Base-by-base conservation (phyloP, 2,113 vertebrate species). In the Heteronetta atricapilla region DNA sequence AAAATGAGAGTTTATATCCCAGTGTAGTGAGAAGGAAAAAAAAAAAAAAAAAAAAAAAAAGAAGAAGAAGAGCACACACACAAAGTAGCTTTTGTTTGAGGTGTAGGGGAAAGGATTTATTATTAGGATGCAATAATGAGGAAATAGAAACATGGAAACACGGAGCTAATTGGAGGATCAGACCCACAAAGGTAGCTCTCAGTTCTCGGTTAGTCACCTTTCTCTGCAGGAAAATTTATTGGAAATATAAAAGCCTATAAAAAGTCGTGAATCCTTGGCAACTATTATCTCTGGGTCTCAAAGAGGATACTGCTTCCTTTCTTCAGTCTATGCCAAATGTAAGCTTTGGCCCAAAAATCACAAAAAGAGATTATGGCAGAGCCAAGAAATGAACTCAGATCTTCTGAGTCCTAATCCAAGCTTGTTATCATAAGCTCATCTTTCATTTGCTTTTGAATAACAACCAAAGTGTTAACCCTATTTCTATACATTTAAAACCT, bases 371-470 rank as follows among this genome's bases (percentile, higher is more conserved):
- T 91, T 88, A 92, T 92, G 86, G 33, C 36, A 94, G 85, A 93
- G 88, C 44, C 83, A 87, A 96, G 80, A 93, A 90, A 89, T 89
- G 17, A 86, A 90, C 86, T 63, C 26, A 68, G 66, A 59, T 94
- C 73, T 91, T 94, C 83, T 73, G 83, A 87, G 58, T 87, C 70
- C 46, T 92, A 94, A 95, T 96, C 80, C 62, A 87, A 52, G 13
- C 25, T 91, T 84, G 77, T 82, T 93, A 95, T 92, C 88, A 67
- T 93, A 89, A 96, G 1, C 33, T 92, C 76, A 90, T 95, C 90
- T 93, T 96, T 95, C 89, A 66, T 90, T 92, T 93, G 69, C 44
- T 79, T 92, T 89, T 93, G 83, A 92, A 82, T 93, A 95, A 73
- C 83, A 86, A 90, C 58, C 58, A 31, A 63, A 85, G 48, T 29